These are phyloP conservation scores for Rattus norvegicus DNA, from an alignment of 2,113 vertebrate genomes.

Conservation along the genomic window DNA sequence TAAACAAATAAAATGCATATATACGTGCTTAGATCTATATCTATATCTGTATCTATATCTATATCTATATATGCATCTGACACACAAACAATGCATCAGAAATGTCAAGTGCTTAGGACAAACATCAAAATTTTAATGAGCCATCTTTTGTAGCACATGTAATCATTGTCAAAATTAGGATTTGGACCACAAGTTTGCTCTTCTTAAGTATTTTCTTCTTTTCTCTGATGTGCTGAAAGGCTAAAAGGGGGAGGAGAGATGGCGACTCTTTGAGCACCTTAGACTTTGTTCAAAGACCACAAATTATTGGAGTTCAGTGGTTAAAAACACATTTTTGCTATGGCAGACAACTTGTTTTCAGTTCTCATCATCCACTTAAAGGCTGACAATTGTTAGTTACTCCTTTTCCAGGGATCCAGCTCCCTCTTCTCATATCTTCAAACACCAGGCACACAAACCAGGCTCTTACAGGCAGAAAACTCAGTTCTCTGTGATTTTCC, in stretches of 20 bases:
- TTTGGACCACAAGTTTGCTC: background rate
- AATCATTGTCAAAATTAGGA: background rate
- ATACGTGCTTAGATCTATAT: background rate
- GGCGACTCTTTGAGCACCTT: background rate
- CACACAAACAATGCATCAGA: background rate
- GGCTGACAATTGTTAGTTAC: too few species aligned
- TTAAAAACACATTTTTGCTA: background rate
- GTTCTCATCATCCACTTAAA: background rate
- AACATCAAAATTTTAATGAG: background rate
- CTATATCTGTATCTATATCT: too few species aligned
- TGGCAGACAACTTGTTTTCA: background rate
- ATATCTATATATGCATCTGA: background rate
- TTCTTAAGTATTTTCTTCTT: slow-evolving; percentile 1
- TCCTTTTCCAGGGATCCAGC: background rate
- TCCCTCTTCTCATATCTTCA: too few species aligned
- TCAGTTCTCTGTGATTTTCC: background rate
- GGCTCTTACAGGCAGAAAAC: too few species aligned
- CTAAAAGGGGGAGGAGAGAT: background rate
- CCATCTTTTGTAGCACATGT: background rate
- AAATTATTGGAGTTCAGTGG: background rate
- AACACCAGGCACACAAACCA: too few species aligned
- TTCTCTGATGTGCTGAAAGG: background rate
- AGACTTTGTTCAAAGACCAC: background rate
- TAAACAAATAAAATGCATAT: background rate
- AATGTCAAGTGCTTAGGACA: background rate